Evolutionary conservation across 1,140 invertebrate genomes (phyloP), one percentile per base, ranked within the genome.

Genomic region (Holcopasites calliopsidis): DNA sequence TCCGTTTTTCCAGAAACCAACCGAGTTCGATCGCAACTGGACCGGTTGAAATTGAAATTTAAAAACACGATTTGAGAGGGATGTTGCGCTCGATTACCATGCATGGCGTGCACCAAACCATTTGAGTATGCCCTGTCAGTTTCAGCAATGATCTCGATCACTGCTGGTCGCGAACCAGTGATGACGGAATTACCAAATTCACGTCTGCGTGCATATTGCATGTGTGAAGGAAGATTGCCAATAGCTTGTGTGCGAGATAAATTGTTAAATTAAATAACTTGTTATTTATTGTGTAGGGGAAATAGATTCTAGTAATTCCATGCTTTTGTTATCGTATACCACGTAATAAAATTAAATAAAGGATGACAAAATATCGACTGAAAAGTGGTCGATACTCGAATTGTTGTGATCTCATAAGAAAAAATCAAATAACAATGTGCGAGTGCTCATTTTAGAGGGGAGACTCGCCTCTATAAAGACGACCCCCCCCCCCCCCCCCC

Each of bases 61-160:
- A 49, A 49, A 70, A 70, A 70, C 26, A 44, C 26, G 66, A 40
- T 26, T 70, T 28, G 38, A 35, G 52, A 49, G 66, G 18, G 18
- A 28, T 11, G 4, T 57, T 57, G 16, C 38, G 52, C n/a, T 69
- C 52, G 54, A 58, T 55, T 58, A 58, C 28, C 38, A 16, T 40
- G 26, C 1, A 47, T 47, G 44, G n/a, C n/a, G n/a, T n/a, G 21
- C 5, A 18, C 16, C 16, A 4, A 13, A 21, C 18, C 38, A 52
- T 69, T 69, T 26, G 52, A 57, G 38, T 57, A 33, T 21, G 26
- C n/a, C 6, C 68, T 70, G 68, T 70, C 68, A 70, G 68, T 49
- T 58, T 49, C 40, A 35, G 38, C 38, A 8, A 38, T 55, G 21
- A 70, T 38, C 40, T 38, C 28, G 5, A 35, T 16, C 40, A 33